Evolutionary conservation across 2,113 vertebrate genomes (phyloP).

Genomic region (Tricholaema leucomelas): DNA sequence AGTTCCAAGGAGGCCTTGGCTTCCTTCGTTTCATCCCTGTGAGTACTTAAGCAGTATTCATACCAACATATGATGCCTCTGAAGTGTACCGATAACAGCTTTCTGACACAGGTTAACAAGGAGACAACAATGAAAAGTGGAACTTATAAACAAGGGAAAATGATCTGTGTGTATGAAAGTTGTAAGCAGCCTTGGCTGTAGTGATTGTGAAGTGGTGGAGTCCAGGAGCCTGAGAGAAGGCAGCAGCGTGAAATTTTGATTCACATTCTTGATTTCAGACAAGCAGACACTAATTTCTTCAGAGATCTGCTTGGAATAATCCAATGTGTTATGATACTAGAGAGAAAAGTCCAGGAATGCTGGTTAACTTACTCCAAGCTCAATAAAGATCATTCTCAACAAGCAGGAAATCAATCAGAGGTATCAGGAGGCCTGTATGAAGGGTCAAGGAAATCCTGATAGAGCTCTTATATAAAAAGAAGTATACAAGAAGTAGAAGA

Average conservation of each 20-base stretch:
- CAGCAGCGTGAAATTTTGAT: neutral
- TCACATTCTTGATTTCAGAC: neutral
- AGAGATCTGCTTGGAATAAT: neutral
- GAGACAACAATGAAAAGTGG: neutral
- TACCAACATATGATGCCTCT: neutral
- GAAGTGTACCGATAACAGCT: neutral
- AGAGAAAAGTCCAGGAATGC: fast-evolving
- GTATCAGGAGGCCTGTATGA: no score
- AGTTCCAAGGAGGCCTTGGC: no score
- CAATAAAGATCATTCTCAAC: neutral
- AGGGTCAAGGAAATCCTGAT: neutral
- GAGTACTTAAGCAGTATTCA: no score
- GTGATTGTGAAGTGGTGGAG: neutral
- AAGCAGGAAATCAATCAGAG: neutral
- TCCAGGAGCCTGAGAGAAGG: neutral
- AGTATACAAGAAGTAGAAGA: neutral
- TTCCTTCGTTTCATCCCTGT: no score
- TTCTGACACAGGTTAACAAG: neutral
- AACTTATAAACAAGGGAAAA: neutral
- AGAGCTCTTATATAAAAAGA: neutral
- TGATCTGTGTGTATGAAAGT: neutral
- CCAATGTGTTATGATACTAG: neutral
- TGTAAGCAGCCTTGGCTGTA: neutral
- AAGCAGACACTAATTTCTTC: neutral
- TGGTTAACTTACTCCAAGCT: neutral